Evolutionary conservation across 2,797 vertebrate species (phyloP).

Genomic region (Scarus forsteni): DNA sequence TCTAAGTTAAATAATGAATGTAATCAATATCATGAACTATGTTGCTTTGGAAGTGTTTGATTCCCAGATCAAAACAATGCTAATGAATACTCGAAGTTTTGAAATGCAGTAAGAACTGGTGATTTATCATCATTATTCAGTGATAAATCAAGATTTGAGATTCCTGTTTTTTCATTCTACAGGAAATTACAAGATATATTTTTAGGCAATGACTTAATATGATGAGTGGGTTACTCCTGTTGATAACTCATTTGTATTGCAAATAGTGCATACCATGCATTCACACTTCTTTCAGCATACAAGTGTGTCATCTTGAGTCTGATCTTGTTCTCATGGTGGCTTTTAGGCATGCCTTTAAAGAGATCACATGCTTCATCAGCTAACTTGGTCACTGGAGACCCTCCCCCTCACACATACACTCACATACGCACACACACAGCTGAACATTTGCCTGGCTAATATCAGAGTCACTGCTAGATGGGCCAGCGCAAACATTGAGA

Average conservation of each 20-base stretch:
- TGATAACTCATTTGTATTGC: conserved; percentile 12
- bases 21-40: too few species aligned
- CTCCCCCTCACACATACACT: conserved; percentile 28
- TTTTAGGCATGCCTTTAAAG: conserved; percentile 70
- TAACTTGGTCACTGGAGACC: conserved; percentile 77
- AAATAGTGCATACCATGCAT: neutral
- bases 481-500: conserved; percentile 17
- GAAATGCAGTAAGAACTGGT: too few species aligned
- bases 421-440: conserved; percentile 1
- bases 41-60: too few species aligned
- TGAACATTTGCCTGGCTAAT: conserved; percentile 14
- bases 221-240: neutral
- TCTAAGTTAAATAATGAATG: too few species aligned
- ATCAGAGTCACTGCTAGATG: conserved; percentile 21
- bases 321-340: conserved; percentile 34
- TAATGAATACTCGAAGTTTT: too few species aligned
- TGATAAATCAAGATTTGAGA: too few species aligned
- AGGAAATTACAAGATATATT: neutral
- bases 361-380: conserved; percentile 80
- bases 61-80: too few species aligned
- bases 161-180: neutral
- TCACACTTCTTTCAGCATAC: conserved; percentile 10
- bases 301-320: conserved; percentile 47
- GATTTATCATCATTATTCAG: too few species aligned
- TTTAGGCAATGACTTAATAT: neutral